Conservation (phyloP, 2,888 invertebrate species). For the Invenusta paracnida region DNA sequence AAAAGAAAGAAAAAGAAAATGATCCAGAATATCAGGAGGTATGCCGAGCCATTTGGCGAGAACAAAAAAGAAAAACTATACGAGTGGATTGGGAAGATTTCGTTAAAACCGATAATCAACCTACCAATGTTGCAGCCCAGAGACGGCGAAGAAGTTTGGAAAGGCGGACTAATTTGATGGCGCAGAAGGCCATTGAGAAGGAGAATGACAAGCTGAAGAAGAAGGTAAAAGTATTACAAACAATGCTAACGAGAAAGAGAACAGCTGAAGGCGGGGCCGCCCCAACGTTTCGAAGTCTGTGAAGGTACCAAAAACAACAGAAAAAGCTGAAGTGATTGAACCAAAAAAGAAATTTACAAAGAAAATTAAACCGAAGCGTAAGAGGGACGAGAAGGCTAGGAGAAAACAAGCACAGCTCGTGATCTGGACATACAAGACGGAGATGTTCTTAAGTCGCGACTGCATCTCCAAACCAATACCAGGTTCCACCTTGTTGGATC, state of each 20-base stretch:
- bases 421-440: slow-evolving; percentile 8
- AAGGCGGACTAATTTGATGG: slow-evolving; percentile 17
- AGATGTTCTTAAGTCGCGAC: background rate
- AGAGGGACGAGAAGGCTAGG: background rate
- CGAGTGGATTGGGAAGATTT: background rate
- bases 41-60: slow-evolving; percentile 5
- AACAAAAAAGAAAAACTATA: background rate
- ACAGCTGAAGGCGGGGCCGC: background rate
- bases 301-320: slow-evolving; percentile 7
- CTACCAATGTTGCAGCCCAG: slow-evolving; percentile 18
- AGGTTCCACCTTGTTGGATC: slow-evolving; percentile 19
- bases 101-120: slow-evolving; percentile 16
- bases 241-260: slow-evolving; percentile 13
- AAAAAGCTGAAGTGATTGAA: slow-evolving; percentile 17
- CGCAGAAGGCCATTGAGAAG: slow-evolving; percentile 6
- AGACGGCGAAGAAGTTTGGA: slow-evolving; percentile 14
- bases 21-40: slow-evolving; percentile 13
- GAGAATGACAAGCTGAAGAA: slow-evolving; percentile 12
- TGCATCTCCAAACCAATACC: background rate
- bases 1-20: slow-evolving; percentile 18
- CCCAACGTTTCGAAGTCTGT: background rate
- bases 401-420: slow-evolving; percentile 17
- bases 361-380: slow-evolving; percentile 8
- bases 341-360: slow-evolving; percentile 17
- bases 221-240: slow-evolving; percentile 18